These are phyloP conservation scores for Nineta flava DNA, from an alignment of 2,888 invertebrate genomes.

Conservation along the genomic window DNA sequence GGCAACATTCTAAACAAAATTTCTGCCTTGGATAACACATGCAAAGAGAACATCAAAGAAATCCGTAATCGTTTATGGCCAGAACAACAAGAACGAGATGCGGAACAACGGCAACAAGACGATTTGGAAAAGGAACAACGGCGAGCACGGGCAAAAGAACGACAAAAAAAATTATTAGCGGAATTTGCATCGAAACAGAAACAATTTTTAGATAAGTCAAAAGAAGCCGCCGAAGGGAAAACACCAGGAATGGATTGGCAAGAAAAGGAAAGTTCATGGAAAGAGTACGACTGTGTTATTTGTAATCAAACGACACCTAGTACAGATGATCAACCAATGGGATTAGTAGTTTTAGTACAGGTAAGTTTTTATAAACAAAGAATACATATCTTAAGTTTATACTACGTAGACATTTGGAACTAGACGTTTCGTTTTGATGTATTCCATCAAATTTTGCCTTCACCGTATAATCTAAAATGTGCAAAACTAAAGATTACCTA, in stretches of 20 bases:
- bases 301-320: constrained; percentile 83
- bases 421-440: too few relatives aligned
- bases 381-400: too few relatives aligned
- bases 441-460: too few relatives aligned
- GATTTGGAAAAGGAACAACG: constrained; percentile 67
- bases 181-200: constrained; percentile 85
- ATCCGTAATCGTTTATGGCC: constrained; percentile 68
- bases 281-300: constrained; percentile 88
- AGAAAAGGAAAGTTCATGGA: constrained; percentile 41
- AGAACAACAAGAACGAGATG: constrained; percentile 59
- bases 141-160: constrained; percentile 68
- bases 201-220: constrained; percentile 73
- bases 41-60: constrained; percentile 51
- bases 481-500: too few relatives aligned
- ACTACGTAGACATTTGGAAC: too few relatives aligned
- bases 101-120: constrained; percentile 51
- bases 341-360: constrained; percentile 74
- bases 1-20: constrained; percentile 64
- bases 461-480: too few relatives aligned
- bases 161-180: constrained; percentile 83
- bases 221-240: constrained; percentile 34
- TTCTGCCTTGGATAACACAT: constrained; percentile 49
- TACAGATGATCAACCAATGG: constrained; percentile 69
- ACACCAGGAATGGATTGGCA: constrained; percentile 43
- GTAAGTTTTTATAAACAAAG: constrained; percentile 28